A percentile compares a stretch with the other conserved stretches of the same genome.
These are phyloP conservation scores for Masticophis lateralis DNA, from an alignment of 2,797 vertebrate genomes.

Conservation along the genomic window DNA sequence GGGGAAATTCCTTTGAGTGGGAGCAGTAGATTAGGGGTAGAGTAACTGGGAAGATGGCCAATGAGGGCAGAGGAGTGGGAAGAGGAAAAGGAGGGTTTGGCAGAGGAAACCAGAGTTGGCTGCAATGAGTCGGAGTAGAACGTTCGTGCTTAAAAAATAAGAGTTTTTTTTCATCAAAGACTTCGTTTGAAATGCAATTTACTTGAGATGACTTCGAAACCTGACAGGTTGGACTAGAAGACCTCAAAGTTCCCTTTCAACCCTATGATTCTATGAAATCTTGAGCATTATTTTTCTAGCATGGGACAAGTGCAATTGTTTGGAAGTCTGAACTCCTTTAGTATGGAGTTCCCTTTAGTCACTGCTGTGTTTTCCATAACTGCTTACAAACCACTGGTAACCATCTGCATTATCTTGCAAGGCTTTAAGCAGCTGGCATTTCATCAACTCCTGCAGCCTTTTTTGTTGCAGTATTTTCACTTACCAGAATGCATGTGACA, in stretches of 20 bases:
- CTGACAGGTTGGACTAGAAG: no score
- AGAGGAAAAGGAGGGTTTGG: no score
- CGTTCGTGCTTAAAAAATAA: no score
- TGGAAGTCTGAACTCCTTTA: not conserved
- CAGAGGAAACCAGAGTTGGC: no score
- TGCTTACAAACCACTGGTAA: not conserved
- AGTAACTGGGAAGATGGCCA: no score
- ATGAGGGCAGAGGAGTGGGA: no score
- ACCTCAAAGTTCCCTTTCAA: not conserved
- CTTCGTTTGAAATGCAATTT: no score
- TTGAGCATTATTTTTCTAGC: not conserved
- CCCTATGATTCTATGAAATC: not conserved
- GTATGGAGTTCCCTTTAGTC: not conserved
- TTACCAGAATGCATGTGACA: not conserved
- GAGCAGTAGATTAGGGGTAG: no score
- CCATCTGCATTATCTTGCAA: not conserved
- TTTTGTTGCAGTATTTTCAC: not conserved
- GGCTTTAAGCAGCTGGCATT: not conserved
- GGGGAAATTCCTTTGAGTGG: no score
- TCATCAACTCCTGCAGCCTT: not conserved
- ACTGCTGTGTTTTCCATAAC: not conserved
- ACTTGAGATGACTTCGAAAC: no score
- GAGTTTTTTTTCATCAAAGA: no score
- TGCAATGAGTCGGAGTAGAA: no score
- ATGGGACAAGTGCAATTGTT: not conserved